Evolutionary conservation across 2,113 vertebrate species (phyloP), one percentile per base, ranked within the genome.

Genomic region (Sinocyclocheilus anophthalmus): DNA sequence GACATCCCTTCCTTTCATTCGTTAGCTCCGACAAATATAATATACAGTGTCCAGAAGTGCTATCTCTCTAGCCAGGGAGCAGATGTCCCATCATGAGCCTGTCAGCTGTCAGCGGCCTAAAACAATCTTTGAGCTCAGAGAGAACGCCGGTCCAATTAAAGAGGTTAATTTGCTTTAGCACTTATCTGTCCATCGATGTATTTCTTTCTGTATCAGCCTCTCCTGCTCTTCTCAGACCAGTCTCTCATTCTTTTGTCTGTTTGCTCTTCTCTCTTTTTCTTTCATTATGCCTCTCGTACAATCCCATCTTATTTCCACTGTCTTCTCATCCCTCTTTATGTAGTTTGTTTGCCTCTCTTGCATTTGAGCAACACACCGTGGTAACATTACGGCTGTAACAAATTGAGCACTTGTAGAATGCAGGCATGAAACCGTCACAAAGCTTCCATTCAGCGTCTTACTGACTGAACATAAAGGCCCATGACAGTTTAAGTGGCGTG

Each of bases 341-440:
- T 72, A 57, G 48, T 84, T 84, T 73, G 81, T 84, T 84, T 84
- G 69, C 69, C 48, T 73, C 50, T 57, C 69, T 73, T 59, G 69
- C 69, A 70, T 39, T 70, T 50, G 65, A 70, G 26, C 26, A 84
- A 72, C 65, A 84, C 82, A 84, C 67, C 50, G 82, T 84, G 69
- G 67, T 84, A 50, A 84, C 82, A 84, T 75, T 84, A 11, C 30
- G 33, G 67, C 82, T 84, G 69, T 84, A 84, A 75, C 82, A 84
- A 75, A 84, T 84, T 84, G 69, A 84, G 82, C 82, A 84, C 82
- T 84, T 84, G 82, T 84, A 84, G 82, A 84, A 84, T 84, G 82
- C 67, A 37, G 82, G 82, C 82, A 84, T 84, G 69, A 84, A 84
- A 84, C 82, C 14, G 7, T 39, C 82, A 84, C 82, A 84, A 84